phyloP scores from a whole-genome alignment of 2,797 vertebrate species.

The Macrochelys suwanniensis region DNA sequence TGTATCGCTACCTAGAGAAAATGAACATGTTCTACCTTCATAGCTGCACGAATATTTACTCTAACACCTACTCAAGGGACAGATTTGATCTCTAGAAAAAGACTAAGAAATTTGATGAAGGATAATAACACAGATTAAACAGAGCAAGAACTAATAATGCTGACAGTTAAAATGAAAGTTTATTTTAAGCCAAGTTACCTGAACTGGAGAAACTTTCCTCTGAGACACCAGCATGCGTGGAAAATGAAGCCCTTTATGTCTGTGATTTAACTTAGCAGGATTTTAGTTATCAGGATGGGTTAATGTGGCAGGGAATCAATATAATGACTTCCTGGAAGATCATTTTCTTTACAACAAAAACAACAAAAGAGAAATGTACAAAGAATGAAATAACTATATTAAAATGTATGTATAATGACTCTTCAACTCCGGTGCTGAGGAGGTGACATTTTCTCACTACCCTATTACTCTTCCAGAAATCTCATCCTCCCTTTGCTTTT shows the following conservation, averaged over 20 bases:
- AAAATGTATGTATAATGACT: background rate
- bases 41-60: background rate
- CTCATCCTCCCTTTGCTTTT: background rate
- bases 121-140: background rate
- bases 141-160: background rate
- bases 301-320: conserved; percentile 59
- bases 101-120: background rate
- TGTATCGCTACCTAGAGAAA: background rate
- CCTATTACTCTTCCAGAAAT: background rate
- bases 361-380: background rate
- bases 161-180: background rate
- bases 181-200: background rate
- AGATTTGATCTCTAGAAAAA: background rate
- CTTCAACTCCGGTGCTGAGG: background rate
- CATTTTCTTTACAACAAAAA: conserved; percentile 46
- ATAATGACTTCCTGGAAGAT: conserved; percentile 52
- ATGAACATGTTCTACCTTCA: background rate
- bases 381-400: conserved; percentile 21
- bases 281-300: conserved; percentile 4
- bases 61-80: background rate
- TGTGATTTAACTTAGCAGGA: conserved; percentile 43
- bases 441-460: background rate
- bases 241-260: conserved; percentile 36
- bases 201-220: background rate
- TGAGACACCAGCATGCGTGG: background rate